Percentiles rank a stretch among this genome's conserved stretches.
Conservation (phyloP, 2,797 vertebrate species). For the Streptopelia turtur region DNA sequence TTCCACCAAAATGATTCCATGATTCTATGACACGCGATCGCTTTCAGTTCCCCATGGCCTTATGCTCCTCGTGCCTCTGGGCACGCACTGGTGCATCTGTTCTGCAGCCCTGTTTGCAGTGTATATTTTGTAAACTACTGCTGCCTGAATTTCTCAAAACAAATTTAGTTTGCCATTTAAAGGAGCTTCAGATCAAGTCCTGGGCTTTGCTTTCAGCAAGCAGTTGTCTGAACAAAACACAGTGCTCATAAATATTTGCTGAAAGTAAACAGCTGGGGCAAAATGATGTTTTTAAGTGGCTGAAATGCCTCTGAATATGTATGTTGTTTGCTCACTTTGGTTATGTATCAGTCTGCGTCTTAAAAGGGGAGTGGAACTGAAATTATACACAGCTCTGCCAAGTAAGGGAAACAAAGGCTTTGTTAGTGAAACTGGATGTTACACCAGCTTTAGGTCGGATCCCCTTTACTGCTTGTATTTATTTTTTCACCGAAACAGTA, state of each 20-base stretch:
- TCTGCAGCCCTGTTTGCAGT: not conserved
- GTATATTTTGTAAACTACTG: not conserved
- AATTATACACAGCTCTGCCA: not conserved
- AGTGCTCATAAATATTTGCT: conserved; percentile 38
- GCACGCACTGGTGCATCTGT: not conserved
- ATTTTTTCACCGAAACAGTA: not conserved
- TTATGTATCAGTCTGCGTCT: not conserved
- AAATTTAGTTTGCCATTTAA: not conserved
- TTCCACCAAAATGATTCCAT: no score
- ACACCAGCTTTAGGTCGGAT: not conserved
- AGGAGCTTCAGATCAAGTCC: not conserved
- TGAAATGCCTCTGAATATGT: conserved; percentile 25
- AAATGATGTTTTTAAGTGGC: conserved; percentile 21
- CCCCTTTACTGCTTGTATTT: not conserved
- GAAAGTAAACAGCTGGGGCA: conserved; percentile 44
- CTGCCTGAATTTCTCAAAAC: not conserved
- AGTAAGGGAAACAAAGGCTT: not conserved
- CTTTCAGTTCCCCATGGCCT: not conserved
- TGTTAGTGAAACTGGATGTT: not conserved
- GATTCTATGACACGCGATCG: not conserved
- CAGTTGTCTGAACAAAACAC: not conserved
- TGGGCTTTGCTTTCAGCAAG: conserved; percentile 4
- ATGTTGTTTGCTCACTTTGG: not conserved
- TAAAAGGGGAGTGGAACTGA: not conserved
- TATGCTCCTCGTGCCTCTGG: not conserved